Percentiles rank a stretch among this genome's conserved stretches.
phyloP scores from a whole-genome alignment of 2,797 vertebrate species.

The Sparidentex hasta region DNA sequence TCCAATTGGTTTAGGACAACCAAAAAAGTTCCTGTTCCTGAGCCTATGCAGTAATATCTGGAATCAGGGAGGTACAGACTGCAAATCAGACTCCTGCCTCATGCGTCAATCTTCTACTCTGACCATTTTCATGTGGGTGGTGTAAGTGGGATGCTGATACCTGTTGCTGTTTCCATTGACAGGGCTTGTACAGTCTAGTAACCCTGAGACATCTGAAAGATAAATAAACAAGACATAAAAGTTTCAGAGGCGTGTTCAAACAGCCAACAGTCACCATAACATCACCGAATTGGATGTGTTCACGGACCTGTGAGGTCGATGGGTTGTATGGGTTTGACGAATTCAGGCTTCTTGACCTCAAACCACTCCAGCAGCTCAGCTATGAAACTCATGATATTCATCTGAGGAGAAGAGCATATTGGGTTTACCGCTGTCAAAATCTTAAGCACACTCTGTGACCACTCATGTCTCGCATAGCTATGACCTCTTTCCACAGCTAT shows the following conservation, averaged over 20 bases:
- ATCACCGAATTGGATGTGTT: too few relatives aligned
- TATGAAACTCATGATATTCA: conserved; percentile 91
- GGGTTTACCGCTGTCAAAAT: background rate
- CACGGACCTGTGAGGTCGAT: conserved; percentile 84
- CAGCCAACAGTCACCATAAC: background rate
- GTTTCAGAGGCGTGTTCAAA: background rate
- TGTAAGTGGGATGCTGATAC: conserved; percentile 53
- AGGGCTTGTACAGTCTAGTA: conserved; percentile 83
- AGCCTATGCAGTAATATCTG: too few relatives aligned
- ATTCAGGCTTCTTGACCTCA: conserved; percentile 90
- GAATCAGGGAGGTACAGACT: too few relatives aligned
- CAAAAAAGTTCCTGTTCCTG: too few relatives aligned
- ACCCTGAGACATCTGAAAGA: conserved; percentile 82
- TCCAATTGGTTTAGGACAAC: background rate
- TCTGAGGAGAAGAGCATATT: conserved; percentile 67
- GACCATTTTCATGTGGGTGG: background rate
- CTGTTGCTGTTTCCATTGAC: conserved; percentile 85
- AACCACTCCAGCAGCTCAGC: conserved; percentile 91
- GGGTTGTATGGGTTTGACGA: conserved; percentile 87
- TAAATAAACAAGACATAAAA: background rate
- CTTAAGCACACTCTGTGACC: background rate
- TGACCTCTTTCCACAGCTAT: too few relatives aligned
- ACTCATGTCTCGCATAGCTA: too few relatives aligned
- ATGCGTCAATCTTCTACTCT: background rate
- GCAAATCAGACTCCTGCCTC: background rate